Evolutionary conservation across 2,888 invertebrate genomes (phyloP).

Genomic region (Alitta virens): DNA sequence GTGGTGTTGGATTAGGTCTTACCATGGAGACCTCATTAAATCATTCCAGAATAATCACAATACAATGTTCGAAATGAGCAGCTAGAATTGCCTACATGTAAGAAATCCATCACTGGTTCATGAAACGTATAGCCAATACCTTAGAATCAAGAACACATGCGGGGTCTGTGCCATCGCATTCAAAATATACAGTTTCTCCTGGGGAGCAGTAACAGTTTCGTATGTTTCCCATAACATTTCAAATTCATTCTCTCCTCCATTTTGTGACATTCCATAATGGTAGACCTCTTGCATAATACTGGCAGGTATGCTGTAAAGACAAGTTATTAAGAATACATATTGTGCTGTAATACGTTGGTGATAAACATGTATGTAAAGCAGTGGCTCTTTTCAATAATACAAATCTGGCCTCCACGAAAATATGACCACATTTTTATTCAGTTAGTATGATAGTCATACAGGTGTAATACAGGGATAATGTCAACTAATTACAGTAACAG

Average conservation of each 20-base stretch:
- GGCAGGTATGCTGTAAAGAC: slow-evolving; percentile 31
- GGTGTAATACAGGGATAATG: background rate
- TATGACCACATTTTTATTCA: background rate
- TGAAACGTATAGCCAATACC: slow-evolving; percentile 59
- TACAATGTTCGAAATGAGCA: too few species aligned
- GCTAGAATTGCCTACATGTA: too few species aligned
- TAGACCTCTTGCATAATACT: slow-evolving; percentile 48
- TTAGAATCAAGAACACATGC: slow-evolving; percentile 67
- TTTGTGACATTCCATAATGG: slow-evolving; percentile 46
- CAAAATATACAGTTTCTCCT: slow-evolving; percentile 74
- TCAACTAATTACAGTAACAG: background rate
- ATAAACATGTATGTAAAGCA: too few species aligned
- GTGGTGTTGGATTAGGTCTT: too few species aligned
- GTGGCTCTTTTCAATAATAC: too few species aligned
- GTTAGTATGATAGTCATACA: background rate
- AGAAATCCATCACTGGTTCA: too few species aligned
- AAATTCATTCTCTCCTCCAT: slow-evolving; percentile 68
- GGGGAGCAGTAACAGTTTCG: slow-evolving; percentile 70
- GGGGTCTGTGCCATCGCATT: slow-evolving; percentile 70
- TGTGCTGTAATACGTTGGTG: too few species aligned
- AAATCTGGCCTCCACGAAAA: too few species aligned
- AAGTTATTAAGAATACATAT: too few species aligned
- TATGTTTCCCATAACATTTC: slow-evolving; percentile 73
- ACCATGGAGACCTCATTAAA: too few species aligned
- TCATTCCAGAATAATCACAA: too few species aligned